Evolutionary conservation across 2,797 vertebrate genomes (phyloP), one percentile per base, ranked within the genome.

Genomic region (Triplophysa yarkandensis): DNA sequence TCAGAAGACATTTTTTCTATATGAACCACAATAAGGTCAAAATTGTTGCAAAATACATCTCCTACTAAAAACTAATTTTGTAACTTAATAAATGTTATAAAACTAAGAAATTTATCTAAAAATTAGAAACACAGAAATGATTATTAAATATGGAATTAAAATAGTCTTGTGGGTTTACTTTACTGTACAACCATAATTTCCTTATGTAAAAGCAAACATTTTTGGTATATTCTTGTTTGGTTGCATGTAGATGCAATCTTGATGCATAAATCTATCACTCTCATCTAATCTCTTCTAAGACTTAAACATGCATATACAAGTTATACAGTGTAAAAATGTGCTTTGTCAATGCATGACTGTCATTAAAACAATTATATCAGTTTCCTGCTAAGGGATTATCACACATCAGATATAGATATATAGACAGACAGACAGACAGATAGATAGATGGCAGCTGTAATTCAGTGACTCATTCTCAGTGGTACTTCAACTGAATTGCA

Each of bases 311-410:
- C 16, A 27, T 36, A 36, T 23, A 63, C 54, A 67, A 23, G 43
- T 61, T 44, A 60, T 39, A 27, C 28, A 39, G 30, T 34, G 14
- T 63, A 70, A 61, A 69, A 60, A 25, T 39, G 25, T 57, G n/a
- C 39, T 14, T 13, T 4, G 6, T 58, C 41, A 23, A 11, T 50
- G 7, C 23, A 27, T 44, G 16, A 8, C 36, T 23, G 25, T 41
- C 55, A 43, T 68, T 54, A 48, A 3, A 25, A 61, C 43, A 60
- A 34, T 69, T 46, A 39, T 11, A 3, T 2, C n/a, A 36, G 23
- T 55, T 30, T 41, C 28, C 34, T 32, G 8, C 36, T 16, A 43
- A 71, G 28, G 46, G 25, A 71, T 71, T 60, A 46, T 54, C 54
- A 46, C 28, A 21, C 41, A 36, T 57, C 23, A 10, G 36, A 32